phyloP scores from a whole-genome alignment of 2,113 vertebrate species.

The Cnemophilus loriae region DNA sequence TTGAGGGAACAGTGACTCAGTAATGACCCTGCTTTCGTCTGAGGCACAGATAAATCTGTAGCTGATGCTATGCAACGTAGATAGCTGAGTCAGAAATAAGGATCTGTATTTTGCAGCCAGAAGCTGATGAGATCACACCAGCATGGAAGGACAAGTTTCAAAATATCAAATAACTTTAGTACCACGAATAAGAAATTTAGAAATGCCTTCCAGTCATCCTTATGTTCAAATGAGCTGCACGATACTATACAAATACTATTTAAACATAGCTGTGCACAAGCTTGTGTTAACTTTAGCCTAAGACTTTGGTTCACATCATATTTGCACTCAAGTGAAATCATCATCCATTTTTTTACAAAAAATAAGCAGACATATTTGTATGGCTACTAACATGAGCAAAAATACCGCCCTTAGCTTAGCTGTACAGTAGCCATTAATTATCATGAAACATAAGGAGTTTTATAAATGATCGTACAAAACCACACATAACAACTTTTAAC shows the following conservation, averaged over 20 bases:
- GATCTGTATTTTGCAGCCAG: background rate
- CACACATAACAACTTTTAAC: background rate
- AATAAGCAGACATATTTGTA: background rate
- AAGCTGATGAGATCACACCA: background rate
- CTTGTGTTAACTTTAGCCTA: background rate
- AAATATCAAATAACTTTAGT: background rate
- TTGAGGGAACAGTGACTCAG: conserved; percentile 19
- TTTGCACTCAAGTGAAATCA: background rate
- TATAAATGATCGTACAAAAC: background rate
- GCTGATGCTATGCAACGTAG: background rate
- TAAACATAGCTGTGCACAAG: background rate
- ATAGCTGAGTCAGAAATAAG: conserved; percentile 4
- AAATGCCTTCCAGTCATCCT: background rate
- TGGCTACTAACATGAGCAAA: background rate
- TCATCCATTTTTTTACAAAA: background rate
- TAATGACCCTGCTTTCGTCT: background rate
- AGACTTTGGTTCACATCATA: background rate
- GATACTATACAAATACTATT: background rate
- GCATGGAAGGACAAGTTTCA: background rate
- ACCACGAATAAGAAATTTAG: background rate
- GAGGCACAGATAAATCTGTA: conserved; percentile 4
- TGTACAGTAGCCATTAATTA: background rate
- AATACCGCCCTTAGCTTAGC: background rate
- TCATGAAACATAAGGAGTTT: background rate
- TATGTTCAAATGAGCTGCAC: background rate